Base-by-base conservation (phyloP, 2,113 vertebrate species). In the Micronycteris hirsuta region DNA sequence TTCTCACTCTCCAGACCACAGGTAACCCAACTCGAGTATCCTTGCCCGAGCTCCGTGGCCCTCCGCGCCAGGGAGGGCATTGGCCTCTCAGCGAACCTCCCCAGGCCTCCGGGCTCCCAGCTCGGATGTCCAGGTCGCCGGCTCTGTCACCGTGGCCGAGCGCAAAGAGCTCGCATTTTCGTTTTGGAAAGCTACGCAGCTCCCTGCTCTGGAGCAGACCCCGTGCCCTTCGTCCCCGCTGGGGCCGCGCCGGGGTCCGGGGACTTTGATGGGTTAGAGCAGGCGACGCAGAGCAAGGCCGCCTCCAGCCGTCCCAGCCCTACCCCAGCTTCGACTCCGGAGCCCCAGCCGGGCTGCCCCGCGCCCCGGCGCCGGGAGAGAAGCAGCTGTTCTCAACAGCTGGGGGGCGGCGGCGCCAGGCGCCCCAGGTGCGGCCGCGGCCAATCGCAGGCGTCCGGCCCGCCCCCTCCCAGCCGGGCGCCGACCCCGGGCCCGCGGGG, bases 361-460 rank as follows among this genome's bases (percentile, higher is more conserved):
- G 63, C 96, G 41, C 65, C 74, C 82, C 70, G 4, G 73, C 36
- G 77, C 90, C 0, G 65, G 65, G 68, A 67, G 92, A 92, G 93
- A 90, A 93, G 95, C 98, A 98, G 98, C 98, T 98, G 98, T 96
- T 98, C 91, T 26, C 89, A 90, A 94, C 98, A 98, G 98, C 98
- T 98, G 98, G 93, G 94, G 93, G 97, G 97, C 97, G 97, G 97
- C 82, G 96, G 97, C 94, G 96, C 90, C 93, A 20, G 74, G 93
- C 96, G 94, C 86, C 96, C 93, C 97, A 97, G 98, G 97, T 95
- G 97, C 96, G 91, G 96, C 95, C 91, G 78, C 22, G 97, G 91
- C 97, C 97, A 97, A 97, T 98, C 94, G 97, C 96, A 95, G 94
- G 95, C 93, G 97, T 86, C 96, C 96, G 94, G 96, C 97, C 94